These are phyloP conservation scores for Vesta saturnalis DNA, from an alignment of 2,888 invertebrate species.

Conservation along the genomic window DNA sequence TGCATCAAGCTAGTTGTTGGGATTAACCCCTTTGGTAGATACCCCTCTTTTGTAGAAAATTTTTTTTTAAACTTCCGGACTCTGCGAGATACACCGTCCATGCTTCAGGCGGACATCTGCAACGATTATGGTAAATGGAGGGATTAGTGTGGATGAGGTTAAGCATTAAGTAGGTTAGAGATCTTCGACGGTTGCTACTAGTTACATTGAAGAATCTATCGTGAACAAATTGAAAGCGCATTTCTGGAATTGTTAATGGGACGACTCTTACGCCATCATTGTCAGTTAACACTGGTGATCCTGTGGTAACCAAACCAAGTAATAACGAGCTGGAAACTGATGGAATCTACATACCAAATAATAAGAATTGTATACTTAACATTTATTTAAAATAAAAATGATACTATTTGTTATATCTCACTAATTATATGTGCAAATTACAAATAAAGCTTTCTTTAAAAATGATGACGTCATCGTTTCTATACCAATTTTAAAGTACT, in stretches of 20 bases:
- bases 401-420: too few species aligned
- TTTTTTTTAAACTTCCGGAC: neutral
- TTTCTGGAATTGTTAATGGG: too few species aligned
- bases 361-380: too few species aligned
- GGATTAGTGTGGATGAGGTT: neutral
- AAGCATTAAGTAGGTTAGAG: neutral
- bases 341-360: too few species aligned
- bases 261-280: neutral
- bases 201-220: slow-evolving; percentile 5
- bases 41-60: neutral
- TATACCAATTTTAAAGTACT: neutral
- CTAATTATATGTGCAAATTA: neutral
- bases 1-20: neutral
- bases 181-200: neutral
- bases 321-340: neutral
- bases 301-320: neutral
- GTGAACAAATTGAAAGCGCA: neutral
- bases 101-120: neutral
- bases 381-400: too few species aligned
- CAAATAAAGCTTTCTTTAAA: neutral
- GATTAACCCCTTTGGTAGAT: neutral
- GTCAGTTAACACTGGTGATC: neutral
- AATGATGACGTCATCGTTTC: neutral
- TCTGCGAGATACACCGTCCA: neutral
- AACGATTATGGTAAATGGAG: neutral